phyloP scores from a whole-genome alignment of 2,888 invertebrate genomes.

The Norana najaformis region DNA sequence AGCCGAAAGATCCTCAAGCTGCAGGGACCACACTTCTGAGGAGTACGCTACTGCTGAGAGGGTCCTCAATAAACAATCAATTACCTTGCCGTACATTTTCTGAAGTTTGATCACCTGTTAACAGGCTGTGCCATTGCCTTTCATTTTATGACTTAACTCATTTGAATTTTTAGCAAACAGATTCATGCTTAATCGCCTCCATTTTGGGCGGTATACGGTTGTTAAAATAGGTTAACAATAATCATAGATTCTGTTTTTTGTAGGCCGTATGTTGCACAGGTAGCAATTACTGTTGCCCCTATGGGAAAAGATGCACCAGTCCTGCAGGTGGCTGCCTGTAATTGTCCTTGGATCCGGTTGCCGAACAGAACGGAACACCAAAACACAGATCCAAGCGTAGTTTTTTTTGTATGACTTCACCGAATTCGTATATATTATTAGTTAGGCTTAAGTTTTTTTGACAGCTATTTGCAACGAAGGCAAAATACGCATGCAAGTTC shows the following conservation, averaged over 20 bases:
- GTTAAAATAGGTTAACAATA: neutral
- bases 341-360: neutral
- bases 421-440: neutral
- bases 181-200: neutral
- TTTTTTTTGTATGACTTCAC: neutral
- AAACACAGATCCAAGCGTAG: neutral
- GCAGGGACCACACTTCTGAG: too few species aligned
- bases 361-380: neutral
- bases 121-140: neutral
- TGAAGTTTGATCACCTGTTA: neutral
- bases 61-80: too few species aligned
- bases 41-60: too few species aligned
- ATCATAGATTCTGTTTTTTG: neutral
- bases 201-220: neutral
- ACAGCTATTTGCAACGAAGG: neutral
- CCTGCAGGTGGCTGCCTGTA: neutral
- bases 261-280: neutral
- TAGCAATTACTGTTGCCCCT: neutral
- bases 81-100: too few species aligned
- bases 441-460: neutral
- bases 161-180: neutral
- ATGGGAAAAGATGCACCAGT: neutral
- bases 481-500: neutral
- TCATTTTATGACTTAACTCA: neutral
- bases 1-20: too few species aligned